Evolutionary conservation across 2,797 vertebrate species (phyloP).

Genomic region (Cuniculus paca): DNA sequence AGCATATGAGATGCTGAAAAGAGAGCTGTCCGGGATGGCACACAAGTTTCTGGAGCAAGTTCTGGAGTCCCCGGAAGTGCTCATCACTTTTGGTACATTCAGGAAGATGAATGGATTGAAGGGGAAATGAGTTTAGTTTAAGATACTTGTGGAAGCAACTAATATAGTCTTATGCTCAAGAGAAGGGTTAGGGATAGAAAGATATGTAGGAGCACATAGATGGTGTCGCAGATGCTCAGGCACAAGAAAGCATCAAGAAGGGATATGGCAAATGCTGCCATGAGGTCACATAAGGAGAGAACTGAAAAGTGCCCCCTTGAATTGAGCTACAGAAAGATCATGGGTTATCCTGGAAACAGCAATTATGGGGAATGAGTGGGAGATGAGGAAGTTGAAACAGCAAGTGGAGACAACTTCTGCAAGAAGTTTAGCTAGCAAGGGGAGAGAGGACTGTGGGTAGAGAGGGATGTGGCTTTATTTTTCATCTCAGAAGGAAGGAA

Average conservation of each 20-base stretch:
- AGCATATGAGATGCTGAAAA: neutral
- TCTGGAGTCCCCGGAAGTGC: neutral
- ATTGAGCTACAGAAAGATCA: neutral
- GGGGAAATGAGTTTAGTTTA: slow-evolving; percentile 39
- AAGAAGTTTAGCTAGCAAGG: neutral
- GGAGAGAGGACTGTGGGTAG: neutral
- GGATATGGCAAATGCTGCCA: neutral
- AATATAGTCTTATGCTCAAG: neutral
- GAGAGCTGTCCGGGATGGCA: neutral
- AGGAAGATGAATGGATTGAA: neutral
- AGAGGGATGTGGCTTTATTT: neutral
- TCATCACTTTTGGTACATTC: neutral
- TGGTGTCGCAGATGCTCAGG: neutral
- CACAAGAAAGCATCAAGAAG: neutral
- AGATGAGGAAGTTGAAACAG: slow-evolving; percentile 10
- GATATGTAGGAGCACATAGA: neutral
- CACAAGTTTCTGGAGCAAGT: neutral
- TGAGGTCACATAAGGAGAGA: slow-evolving; percentile 28
- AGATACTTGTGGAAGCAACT: neutral
- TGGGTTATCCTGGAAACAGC: neutral
- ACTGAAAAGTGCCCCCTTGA: neutral
- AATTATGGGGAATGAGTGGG: neutral
- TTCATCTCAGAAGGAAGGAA: neutral
- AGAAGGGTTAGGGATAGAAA: neutral
- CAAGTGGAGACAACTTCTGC: slow-evolving; percentile 22